Conservation (phyloP, 1,140 invertebrate genomes). For the Diabrotica undecimpunctata region DNA sequence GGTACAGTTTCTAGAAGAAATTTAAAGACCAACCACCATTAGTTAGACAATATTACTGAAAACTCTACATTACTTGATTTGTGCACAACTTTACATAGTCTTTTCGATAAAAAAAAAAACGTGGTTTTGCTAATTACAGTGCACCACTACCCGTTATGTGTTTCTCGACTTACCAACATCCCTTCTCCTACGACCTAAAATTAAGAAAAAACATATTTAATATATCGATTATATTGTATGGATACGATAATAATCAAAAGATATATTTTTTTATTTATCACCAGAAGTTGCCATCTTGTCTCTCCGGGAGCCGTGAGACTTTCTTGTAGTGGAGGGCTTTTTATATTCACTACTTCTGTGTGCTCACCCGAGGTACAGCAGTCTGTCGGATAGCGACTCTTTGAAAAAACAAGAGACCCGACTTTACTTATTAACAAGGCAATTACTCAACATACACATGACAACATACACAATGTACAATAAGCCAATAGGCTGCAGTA, state of each 20-base stretch:
- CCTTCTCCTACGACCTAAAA: conserved; percentile 24
- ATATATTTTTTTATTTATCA: not conserved
- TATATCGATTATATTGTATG: not conserved
- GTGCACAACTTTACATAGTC: not conserved
- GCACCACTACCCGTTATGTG: not conserved
- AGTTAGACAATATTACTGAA: conserved; percentile 10
- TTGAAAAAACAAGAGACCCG: too few species aligned
- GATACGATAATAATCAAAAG: not conserved
- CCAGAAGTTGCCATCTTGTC: too few species aligned
- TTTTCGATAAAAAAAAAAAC: not conserved
- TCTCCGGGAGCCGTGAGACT: too few species aligned
- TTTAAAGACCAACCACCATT: conserved; percentile 52
- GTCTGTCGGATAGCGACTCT: too few species aligned
- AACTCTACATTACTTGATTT: conserved; percentile 5
- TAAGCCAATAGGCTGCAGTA: too few species aligned
- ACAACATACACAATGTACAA: too few species aligned
- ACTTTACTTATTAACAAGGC: too few species aligned
- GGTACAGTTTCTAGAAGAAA: conserved; percentile 43
- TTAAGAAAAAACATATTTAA: not conserved
- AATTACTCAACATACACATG: too few species aligned
- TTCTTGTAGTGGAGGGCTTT: too few species aligned
- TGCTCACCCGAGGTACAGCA: too few species aligned
- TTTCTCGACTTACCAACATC: conserved; percentile 17
- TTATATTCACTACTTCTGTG: too few species aligned
- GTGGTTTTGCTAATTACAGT: not conserved